Conservation (phyloP, 2,888 invertebrate species). For the Teleiodes luculella region DNA sequence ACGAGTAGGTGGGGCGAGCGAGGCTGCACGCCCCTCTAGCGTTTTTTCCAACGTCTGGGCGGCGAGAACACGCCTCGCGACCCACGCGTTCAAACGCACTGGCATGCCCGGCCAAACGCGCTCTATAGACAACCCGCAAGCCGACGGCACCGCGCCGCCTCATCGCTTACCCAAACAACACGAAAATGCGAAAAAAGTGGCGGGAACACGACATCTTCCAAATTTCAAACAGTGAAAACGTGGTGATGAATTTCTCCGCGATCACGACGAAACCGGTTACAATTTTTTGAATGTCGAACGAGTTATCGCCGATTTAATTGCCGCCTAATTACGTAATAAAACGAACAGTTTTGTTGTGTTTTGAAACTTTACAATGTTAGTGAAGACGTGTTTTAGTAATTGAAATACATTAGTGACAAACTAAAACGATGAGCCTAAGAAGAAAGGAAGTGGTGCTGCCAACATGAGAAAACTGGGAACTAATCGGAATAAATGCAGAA, state of each 20-base stretch:
- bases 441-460: constrained; percentile 66
- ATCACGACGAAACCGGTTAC: constrained; percentile 16
- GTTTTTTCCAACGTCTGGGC: constrained; percentile 72
- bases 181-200: constrained; percentile 43
- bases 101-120: constrained; percentile 50
- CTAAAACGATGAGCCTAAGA: constrained; percentile 62
- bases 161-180: constrained; percentile 43
- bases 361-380: background rate
- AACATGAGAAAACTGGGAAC: constrained; percentile 62
- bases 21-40: constrained; percentile 65
- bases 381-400: constrained; percentile 7
- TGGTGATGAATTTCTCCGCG: constrained; percentile 23
- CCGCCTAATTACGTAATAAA: constrained; percentile 19
- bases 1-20: constrained; percentile 69
- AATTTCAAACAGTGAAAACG: constrained; percentile 30
- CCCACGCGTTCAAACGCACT: constrained; percentile 68
- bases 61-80: constrained; percentile 68
- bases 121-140: constrained; percentile 42
- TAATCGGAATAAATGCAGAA: constrained; percentile 56
- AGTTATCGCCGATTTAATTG: constrained; percentile 27
- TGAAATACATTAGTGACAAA: constrained; percentile 39
- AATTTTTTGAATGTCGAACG: constrained; percentile 20
- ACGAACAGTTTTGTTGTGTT: constrained; percentile 1
- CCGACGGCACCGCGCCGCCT: constrained; percentile 61
- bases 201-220: constrained; percentile 31